phyloP scores from a whole-genome alignment of 2,113 vertebrate genomes.

The Cyanoderma ruficeps region DNA sequence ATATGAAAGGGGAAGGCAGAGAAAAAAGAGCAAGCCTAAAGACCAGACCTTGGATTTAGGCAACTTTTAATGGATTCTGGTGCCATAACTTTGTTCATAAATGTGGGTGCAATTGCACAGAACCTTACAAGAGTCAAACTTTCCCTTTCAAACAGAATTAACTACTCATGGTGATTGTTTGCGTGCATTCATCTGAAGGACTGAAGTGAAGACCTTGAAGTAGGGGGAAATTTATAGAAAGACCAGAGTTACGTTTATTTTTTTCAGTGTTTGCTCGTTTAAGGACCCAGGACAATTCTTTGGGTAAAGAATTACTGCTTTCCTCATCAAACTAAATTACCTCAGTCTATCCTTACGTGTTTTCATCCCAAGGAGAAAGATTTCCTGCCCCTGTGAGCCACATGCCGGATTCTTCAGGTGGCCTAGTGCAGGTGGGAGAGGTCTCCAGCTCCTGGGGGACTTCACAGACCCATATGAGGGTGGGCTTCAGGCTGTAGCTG shows the following conservation, averaged over 20 bases:
- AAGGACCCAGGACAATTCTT: neutral
- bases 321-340: neutral
- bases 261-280: neutral
- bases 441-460: neutral
- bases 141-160: neutral
- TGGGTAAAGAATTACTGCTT: neutral
- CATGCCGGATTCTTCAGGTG: neutral
- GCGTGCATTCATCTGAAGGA: neutral
- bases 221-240: neutral
- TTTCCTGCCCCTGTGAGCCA: neutral
- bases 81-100: neutral
- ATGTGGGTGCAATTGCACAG: neutral
- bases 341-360: neutral
- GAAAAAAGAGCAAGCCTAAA: neutral
- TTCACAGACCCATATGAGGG: neutral
- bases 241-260: accelerated
- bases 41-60: neutral
- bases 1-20: neutral
- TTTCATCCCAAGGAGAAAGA: neutral
- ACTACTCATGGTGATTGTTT: neutral
- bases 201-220: neutral
- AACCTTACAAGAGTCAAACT: neutral
- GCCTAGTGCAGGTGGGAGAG: neutral
- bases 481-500: neutral
- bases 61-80: neutral